These are phyloP conservation scores for Rutilus rutilus DNA, from an alignment of 2,113 vertebrate species.

Conservation along the genomic window DNA sequence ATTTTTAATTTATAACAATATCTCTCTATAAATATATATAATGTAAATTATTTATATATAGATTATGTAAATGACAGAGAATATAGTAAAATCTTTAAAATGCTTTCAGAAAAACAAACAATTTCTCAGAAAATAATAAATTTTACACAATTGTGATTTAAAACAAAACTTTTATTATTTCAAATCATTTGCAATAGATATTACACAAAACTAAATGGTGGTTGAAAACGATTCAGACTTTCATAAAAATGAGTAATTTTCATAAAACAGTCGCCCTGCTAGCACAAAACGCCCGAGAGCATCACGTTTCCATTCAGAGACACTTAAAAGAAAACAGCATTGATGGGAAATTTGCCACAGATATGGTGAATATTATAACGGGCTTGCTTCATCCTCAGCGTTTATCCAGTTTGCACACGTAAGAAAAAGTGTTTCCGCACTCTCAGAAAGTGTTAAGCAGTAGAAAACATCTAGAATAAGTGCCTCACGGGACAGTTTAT, in stretches of 20 bases:
- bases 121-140: background rate
- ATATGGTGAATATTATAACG: too few species aligned
- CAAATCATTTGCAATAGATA: conserved; percentile 34
- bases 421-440: background rate
- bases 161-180: conserved; percentile 52
- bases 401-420: background rate
- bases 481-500: background rate
- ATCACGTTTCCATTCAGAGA: background rate
- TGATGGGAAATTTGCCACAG: background rate
- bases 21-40: too few species aligned
- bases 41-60: too few species aligned
- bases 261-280: conserved; percentile 28
- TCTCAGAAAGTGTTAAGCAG: background rate
- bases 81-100: too few species aligned
- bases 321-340: background rate
- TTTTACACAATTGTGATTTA: background rate
- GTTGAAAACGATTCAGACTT: background rate
- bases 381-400: background rate
- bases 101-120: background rate
- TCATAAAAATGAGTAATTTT: conserved; percentile 63
- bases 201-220: background rate
- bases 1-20: too few species aligned
- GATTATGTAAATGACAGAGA: too few species aligned
- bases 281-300: conserved; percentile 39
- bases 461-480: background rate